Evolutionary conservation across 2,888 invertebrate genomes (phyloP), one percentile per base, ranked within the genome.

Genomic region (Limnephilus marmoratus): DNA sequence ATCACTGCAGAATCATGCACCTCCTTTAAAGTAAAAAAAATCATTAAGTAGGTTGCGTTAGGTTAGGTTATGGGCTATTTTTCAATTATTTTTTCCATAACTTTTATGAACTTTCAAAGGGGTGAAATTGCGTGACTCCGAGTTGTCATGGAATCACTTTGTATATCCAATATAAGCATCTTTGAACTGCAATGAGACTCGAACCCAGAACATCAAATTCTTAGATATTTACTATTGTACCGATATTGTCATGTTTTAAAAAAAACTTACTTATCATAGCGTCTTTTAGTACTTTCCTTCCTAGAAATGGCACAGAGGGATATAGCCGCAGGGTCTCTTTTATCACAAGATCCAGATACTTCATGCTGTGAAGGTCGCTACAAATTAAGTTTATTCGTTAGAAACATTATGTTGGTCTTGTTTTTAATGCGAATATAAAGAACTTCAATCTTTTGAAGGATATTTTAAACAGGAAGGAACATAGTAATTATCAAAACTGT

Each of bases 281-380:
- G 82, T 94, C 94, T 89, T 93, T 68, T 18, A 31, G 68, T 18
- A 93, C 49, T 87, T 82, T 91, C 90, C 94, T 92, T 1, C 89
- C 93, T 45, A 93, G 31, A 12, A 93, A 89, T 81, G 94, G 94
- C 81, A 94, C 94, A 41, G 94, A 93, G 24, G 94, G 94, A 91
- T 93, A 94, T 15, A 94, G 86, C 29, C 93, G 29, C 41, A 93
- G 37, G n/a, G 90, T 68, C 88, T 93, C 93, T 83, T 93, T 93
- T 34, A 93, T 92, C 18, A 90, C 91, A 31, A 93, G 83, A 12
- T 93, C 93, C 88, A 93, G 31, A 90, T 93, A 93, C 82, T 92
- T 93, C 93, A 93, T 93, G n/a, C 92, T 91, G 91, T n/a, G 41
- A 13, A 85, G 41, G 24, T 85, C 85, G 41, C 85, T 85, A 24